Base-by-base conservation (phyloP, 2,113 vertebrate species). In the Dendrocopos noguchii region DNA sequence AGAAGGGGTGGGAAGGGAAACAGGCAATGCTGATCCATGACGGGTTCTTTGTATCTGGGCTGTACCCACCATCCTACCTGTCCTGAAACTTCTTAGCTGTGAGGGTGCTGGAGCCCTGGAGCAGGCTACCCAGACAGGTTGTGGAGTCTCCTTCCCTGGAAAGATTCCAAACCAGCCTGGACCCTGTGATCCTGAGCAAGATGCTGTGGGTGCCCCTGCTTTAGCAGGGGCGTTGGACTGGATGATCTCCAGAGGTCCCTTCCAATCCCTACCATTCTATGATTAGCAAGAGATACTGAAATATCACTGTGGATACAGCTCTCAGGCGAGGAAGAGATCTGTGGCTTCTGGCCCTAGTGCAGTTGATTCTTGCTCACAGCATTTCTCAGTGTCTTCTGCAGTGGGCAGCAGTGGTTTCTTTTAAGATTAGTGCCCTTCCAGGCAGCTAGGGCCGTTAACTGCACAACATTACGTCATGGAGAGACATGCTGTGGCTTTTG, bases 41-140 rank as follows among this genome's bases (percentile, higher is more conserved):
- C 0, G 5, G 39, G 13, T 7, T 1, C 3, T 16, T n/a, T 5
- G 19, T n/a, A 7, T 18, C 15, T 8, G 10, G 55, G 46, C 47
- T 52, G 70, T 57, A 55, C 52, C 36, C 78, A 4, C 68, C 19
- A n/a, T 56, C 42, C 15, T 44, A 4, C 63, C 25, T 6, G 10
- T 16, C 53, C 68, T 4, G 10, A 60, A 33, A 25, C 50, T 24
- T 52, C 50, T 52, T 52, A 25, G 22, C 22, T 52, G 50, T 52
- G 50, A 52, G 22, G 22, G 12, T 52, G 50, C 22, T 25, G 22
- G 22, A 52, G 22, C 50, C 50, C 50, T 52, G 22, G 50, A 24
- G 50, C 9, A 52, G 22, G 50, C 50, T 25, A 24, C 50, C 50
- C 50, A 25, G 50, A 52, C 22, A 52, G 22, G 22, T 13, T 52